phyloP scores from a whole-genome alignment of 2,888 invertebrate species.

The Drosophila melanosoma region DNA sequence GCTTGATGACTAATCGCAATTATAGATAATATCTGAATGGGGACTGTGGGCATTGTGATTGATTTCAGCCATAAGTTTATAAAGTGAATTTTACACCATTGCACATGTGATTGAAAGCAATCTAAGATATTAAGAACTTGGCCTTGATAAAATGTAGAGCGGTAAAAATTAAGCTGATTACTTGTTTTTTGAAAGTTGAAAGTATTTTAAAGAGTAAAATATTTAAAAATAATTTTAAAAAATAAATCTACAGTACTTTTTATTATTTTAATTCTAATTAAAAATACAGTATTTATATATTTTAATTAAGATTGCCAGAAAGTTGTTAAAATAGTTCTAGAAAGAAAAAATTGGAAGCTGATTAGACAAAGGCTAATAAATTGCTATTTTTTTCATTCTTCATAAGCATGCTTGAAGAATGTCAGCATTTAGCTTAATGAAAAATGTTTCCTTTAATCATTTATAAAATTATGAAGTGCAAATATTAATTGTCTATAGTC shows the following conservation, averaged over 20 bases:
- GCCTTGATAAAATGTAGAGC: background rate
- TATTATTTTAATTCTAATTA: background rate
- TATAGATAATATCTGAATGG: conserved; percentile 9
- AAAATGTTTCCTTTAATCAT: background rate
- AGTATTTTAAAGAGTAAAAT: background rate
- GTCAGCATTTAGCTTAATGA: background rate
- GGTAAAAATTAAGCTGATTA: background rate
- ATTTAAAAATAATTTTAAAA: background rate
- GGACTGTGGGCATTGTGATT: background rate
- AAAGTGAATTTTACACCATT: background rate
- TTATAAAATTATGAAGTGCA: background rate
- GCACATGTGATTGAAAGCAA: background rate
- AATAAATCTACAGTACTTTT: too few relatives aligned
- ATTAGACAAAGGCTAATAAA: too few relatives aligned
- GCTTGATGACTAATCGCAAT: background rate
- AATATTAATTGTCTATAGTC: background rate
- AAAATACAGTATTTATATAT: background rate
- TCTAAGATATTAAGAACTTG: background rate
- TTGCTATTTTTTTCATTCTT: too few relatives aligned
- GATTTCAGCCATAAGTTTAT: background rate
- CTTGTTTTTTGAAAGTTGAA: background rate
- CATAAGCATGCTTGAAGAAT: background rate
- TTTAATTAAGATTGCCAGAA: background rate
- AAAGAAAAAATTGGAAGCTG: background rate
- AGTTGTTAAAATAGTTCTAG: background rate